Base-by-base conservation (phyloP, 2,888 invertebrate species). In the Amphimallon solstitiale region DNA sequence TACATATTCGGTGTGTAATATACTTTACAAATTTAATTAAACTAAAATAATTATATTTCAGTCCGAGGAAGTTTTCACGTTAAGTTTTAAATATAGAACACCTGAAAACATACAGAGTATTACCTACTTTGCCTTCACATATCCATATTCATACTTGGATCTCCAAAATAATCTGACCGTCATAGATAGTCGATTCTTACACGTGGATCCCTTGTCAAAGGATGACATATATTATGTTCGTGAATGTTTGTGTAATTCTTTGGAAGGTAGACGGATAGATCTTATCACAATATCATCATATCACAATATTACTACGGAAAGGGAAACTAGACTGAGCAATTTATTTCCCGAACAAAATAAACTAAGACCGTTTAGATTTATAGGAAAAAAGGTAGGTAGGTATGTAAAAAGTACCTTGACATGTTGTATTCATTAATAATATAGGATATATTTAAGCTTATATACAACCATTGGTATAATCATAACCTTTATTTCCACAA, bases 51-150 rank as follows among this genome's bases (percentile, higher is more conserved):
- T 14, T 51, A n/a, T 49, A n/a, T 43, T 45, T 75, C 71, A 74
- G 74, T 82, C 86, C 68, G 88, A 90, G 76, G 89, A 89, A 74
- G 88, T 90, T 63, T 93, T 92, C 79, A 89, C 89, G 1, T 82
- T 93, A 72, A 90, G 89, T 70, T 93, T 93, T 82, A 88, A 88
- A 77, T 91, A 88, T 79, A 86, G 86, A 19, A 89, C 90, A 14
- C 86, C 87, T 63, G 93, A 91, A 74, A 93, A 89, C 83, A 74
- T 85, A 2, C 87, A 89, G 68, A 89, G 91, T 15, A 88, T 90
- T 2, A 90, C 90, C 5, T 95, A 93, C 82, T 93, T 95, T 83
- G 95, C 95, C 0, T 96, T 96, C 82, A 95, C 95, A 4, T 96
- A 92, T 82, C 96, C 96, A 1, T 95, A 90, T 83, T 91, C 94